Evolutionary conservation across 2,113 vertebrate genomes (phyloP).

Genomic region (Noctilio leporinus): DNA sequence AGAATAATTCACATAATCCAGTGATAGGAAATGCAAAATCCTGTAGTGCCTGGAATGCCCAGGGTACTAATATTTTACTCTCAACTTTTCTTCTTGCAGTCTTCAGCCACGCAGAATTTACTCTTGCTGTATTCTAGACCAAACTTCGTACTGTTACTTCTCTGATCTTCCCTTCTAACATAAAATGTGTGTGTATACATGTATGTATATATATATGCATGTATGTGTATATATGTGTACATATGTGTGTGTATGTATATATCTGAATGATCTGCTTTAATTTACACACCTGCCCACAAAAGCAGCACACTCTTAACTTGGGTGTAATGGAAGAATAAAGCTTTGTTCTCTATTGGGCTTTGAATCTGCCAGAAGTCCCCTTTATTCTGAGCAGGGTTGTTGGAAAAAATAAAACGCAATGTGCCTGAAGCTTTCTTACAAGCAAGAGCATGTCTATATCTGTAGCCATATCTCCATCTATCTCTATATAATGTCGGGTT

Average conservation of each 20-base stretch:
- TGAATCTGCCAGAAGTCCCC: neutral
- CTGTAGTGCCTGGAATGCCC: fast-evolving
- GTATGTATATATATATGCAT: too few relatives aligned
- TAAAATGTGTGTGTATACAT: neutral
- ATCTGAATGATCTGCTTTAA: neutral
- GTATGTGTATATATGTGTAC: too few relatives aligned
- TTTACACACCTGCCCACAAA: too few relatives aligned
- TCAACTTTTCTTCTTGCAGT: too few relatives aligned
- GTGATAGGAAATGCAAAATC: neutral
- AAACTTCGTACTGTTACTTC: neutral
- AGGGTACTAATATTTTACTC: neutral
- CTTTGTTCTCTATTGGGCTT: neutral
- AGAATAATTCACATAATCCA: neutral
- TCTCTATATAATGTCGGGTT: neutral
- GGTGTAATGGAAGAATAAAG: fast-evolving
- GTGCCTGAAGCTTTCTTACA: neutral
- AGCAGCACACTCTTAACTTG: neutral
- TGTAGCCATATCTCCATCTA: neutral
- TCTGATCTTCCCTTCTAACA: neutral
- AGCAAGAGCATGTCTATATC: neutral
- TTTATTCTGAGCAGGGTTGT: neutral
- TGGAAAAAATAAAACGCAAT: neutral
- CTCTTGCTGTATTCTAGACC: neutral
- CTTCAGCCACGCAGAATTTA: neutral
- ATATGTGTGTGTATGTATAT: too few relatives aligned